Conservation (phyloP, 2,888 invertebrate genomes). For the Anoplius nigerrimus region DNA sequence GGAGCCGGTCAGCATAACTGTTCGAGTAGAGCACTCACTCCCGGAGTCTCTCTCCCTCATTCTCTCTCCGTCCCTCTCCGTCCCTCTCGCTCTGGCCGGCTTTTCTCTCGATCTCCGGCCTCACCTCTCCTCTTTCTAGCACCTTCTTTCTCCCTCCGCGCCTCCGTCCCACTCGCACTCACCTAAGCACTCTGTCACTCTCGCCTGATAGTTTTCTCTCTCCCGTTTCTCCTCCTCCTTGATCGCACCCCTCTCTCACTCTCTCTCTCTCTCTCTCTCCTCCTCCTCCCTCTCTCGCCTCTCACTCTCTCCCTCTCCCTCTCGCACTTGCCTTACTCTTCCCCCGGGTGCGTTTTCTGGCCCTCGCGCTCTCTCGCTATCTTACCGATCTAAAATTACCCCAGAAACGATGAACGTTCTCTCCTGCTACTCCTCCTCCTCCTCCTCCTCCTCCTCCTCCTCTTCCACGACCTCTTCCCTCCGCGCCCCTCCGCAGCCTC, state of each 20-base stretch:
- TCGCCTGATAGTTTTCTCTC: constrained; percentile 17
- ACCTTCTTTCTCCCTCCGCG: constrained; percentile 24
- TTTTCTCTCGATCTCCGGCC: not conserved
- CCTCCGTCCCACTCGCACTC: constrained; percentile 14
- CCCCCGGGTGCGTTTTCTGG: no score
- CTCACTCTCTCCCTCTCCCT: constrained; percentile 34
- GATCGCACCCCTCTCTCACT: constrained; percentile 40
- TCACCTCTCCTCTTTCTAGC: constrained; percentile 8
- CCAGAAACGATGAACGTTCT: constrained; percentile 62
- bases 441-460: constrained; percentile 19
- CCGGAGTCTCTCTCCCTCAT: constrained; percentile 53
- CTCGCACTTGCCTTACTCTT: constrained; percentile 44
- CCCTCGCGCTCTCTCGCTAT: constrained; percentile 58
- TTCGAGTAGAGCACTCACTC: constrained; percentile 60
- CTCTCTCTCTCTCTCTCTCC: constrained; percentile 36
- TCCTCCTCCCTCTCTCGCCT: constrained; percentile 35
- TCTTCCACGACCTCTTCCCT: no score
- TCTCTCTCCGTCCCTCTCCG: constrained; percentile 25
- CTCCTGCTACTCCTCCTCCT: constrained; percentile 28
- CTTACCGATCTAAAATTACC: constrained; percentile 73
- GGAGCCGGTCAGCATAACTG: constrained; percentile 71
- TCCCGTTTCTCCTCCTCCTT: constrained; percentile 13
- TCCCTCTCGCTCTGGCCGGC: not conserved
- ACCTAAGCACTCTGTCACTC: constrained; percentile 41
- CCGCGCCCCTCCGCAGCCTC: constrained; percentile 14